Evolutionary conservation across 1,140 invertebrate genomes (phyloP).

Genomic region (Neoseiulus cucumeris): DNA sequence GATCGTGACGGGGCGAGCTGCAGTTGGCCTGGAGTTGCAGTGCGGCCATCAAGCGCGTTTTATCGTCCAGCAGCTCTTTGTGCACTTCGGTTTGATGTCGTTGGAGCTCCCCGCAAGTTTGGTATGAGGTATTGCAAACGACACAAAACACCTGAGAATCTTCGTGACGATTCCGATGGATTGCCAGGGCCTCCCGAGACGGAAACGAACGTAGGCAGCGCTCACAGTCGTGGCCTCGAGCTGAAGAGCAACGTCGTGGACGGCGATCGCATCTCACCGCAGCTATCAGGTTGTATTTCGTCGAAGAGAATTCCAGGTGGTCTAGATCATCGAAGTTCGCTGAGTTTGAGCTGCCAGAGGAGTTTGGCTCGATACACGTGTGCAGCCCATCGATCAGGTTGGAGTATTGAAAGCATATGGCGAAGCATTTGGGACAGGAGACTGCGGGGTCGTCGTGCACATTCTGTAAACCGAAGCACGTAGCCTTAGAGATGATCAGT

Average conservation of each 20-base stretch:
- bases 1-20: background rate
- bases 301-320: constrained; percentile 52
- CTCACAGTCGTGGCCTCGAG: constrained; percentile 44
- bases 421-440: constrained; percentile 1
- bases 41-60: background rate
- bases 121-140: background rate
- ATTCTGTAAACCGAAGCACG: no score
- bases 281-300: constrained; percentile 54
- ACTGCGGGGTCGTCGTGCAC: background rate
- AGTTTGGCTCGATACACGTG: background rate
- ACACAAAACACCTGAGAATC: background rate
- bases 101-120: background rate
- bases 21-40: background rate
- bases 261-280: constrained; percentile 46
- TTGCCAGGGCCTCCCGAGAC: constrained; percentile 42
- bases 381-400: background rate
- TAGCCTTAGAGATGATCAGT: no score
- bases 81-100: background rate
- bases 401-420: background rate
- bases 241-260: constrained; percentile 38
- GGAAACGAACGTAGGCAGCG: constrained; percentile 51
- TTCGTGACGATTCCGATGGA: constrained; percentile 23
- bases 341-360: background rate
- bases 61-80: background rate
- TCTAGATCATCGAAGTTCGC: constrained; percentile 43